Evolutionary conservation across 2,797 vertebrate species (phyloP), one percentile per base, ranked within the genome.

Genomic region (Catharus ustulatus): DNA sequence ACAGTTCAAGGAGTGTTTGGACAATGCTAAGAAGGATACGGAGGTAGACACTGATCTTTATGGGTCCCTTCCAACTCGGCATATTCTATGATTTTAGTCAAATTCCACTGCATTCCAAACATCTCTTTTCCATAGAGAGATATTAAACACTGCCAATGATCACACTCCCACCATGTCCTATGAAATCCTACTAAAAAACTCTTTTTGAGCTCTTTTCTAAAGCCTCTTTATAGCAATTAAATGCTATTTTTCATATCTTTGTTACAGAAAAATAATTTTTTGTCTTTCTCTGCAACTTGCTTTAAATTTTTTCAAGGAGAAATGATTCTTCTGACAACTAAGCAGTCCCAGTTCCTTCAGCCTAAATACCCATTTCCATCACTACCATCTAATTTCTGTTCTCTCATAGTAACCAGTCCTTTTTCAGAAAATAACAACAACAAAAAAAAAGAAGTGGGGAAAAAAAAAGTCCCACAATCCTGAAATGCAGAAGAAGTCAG

Each of bases 391-490:
- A 45, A 72, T 64, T 61, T 57, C 23, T 49, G 8, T 36, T 75
- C 15, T 64, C 20, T 81, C 30, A 62, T 7, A 54, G 0, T 24
- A 62, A 61, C 5, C 8, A 29, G 24, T 26, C 11, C 9, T 29
- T 62, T 32, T 6, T 20, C 29, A 69, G 16, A 26, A 36, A 57
- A 40, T 2, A 48, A 16, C 1, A 3, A 18, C 8, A 11, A 7
- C 8, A 20, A 8, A 13, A 34, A 26, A 59, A 38, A 38, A 0
- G 3, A 2, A 62, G 2, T 9, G 3, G 5, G 5, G 0, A 20
- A 4, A 26, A 1, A n/a, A 77, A 20, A 67, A 38, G 29, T 10
- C 20, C 12, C 19, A 32, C 10, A 43, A 15, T 27, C 8, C 40
- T 24, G 18, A 80, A 87, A 20, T 30, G 40, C 58, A 76, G 89